Evolutionary conservation across 2,888 invertebrate genomes (phyloP).

Genomic region (Geotrupes spiniger): DNA sequence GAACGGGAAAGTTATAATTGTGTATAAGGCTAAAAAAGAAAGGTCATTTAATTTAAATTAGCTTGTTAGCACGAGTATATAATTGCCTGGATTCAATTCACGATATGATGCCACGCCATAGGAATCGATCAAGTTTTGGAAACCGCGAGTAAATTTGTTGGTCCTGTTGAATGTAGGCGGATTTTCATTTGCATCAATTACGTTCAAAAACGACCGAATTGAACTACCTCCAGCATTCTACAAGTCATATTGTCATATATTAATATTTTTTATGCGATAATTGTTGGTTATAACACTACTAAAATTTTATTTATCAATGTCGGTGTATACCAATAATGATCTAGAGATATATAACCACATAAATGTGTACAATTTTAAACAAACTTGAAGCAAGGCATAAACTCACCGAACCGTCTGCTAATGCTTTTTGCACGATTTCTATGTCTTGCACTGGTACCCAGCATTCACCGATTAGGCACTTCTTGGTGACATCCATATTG

Average conservation of each 20-base stretch:
- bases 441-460: slow-evolving; percentile 78
- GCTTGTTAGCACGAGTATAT: no score
- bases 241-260: no score
- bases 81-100: slow-evolving; percentile 82
- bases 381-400: no score
- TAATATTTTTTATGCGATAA: no score
- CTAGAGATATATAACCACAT: no score
- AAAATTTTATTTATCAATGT: no score
- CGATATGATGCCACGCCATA: slow-evolving; percentile 91
- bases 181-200: slow-evolving; percentile 74
- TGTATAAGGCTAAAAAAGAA: slow-evolving; percentile 43
- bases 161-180: slow-evolving; percentile 92
- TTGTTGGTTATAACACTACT: no score
- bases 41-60: no score
- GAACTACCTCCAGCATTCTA: slow-evolving; percentile 76
- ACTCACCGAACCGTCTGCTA: slow-evolving; percentile 77
- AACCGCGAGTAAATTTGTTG: slow-evolving; percentile 89
- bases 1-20: slow-evolving; percentile 89
- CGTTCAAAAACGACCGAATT: slow-evolving; percentile 89
- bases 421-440: slow-evolving; percentile 68
- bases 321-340: no score
- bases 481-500: slow-evolving; percentile 86
- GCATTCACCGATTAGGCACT: slow-evolving; percentile 86
- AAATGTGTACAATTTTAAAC: no score
- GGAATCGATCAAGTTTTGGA: slow-evolving; percentile 90